phyloP scores from a whole-genome alignment of 2,797 vertebrate genomes.

The Synanceia verrucosa region DNA sequence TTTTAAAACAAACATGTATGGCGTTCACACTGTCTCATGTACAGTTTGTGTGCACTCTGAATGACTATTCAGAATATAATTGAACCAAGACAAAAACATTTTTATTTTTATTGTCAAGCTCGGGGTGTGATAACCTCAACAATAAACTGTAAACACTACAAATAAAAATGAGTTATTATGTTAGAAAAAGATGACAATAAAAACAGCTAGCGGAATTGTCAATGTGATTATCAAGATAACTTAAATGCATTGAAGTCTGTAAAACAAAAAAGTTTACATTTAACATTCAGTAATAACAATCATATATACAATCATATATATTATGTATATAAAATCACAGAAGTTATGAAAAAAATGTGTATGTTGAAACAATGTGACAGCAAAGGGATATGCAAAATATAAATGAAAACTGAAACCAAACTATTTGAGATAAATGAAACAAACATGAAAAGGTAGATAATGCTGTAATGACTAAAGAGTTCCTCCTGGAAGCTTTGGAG shows the following conservation, averaged over 20 bases:
- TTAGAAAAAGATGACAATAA: neutral
- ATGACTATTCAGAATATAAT: neutral
- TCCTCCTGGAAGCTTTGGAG: neutral
- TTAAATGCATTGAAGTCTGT: neutral
- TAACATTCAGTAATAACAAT: neutral
- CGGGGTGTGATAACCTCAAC: neutral
- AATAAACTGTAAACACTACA: neutral
- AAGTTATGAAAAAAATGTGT: neutral
- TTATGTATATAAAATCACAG: neutral
- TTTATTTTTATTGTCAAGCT: neutral
- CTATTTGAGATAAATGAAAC: no score
- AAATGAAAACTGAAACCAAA: neutral
- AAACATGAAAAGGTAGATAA: neutral
- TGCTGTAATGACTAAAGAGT: neutral
- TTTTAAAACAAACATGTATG: neutral
- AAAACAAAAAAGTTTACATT: neutral
- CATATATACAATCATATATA: neutral
- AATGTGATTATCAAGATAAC: neutral
- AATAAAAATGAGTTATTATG: neutral
- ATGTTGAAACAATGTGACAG: no score
- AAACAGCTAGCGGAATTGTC: neutral
- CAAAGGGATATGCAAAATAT: neutral
- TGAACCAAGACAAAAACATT: neutral
- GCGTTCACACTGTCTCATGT: neutral
- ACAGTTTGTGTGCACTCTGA: neutral